Evolutionary conservation across 2,113 vertebrate genomes (phyloP), one percentile per base, ranked within the genome.

Genomic region (Tylochromis polylepis): DNA sequence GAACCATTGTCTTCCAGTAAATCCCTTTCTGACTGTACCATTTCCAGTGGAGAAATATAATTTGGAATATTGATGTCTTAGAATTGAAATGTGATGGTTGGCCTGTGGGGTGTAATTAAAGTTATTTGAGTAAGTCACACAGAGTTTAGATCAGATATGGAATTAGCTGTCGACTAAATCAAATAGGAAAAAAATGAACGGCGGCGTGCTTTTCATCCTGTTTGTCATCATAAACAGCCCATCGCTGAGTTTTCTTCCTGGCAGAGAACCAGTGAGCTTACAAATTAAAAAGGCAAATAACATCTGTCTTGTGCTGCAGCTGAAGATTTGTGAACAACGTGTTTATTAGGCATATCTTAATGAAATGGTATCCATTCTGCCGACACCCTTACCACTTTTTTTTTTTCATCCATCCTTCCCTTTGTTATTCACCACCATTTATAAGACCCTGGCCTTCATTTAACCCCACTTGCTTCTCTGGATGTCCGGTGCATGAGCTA

Each of bases 91-190:
- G 49, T 81, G 75, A 91, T 84, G 22, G 75, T 83, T 41, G 78
- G 70, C 89, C 85, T 83, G 84, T 79, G 38, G 91, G 75, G 81
- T 85, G 67, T 90, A 86, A 92, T 86, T 91, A 90, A 81, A 91
- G 84, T 86, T 89, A 46, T 85, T 88, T 92, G 83, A 87, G 65
- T 88, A 51, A 88, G 79, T 92, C 81, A 70, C 31, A 55, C 80
- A 62, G 85, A 82, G 85, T 90, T 85, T 79, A 29, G 24, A 81
- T 89, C 83, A 85, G 58, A 82, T 51, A 53, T 82, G 59, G 41
- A 87, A 85, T 85, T 80, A 87, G 80, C 58, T 83, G 58, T 79
- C 2, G 15, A 62, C 51, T 38, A 67, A 89, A 89, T 88, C 49
- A 90, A 90, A 89, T 72, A 51, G 51, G 56, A 89, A 88, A 88